These are phyloP conservation scores for Drosophila aldrichi DNA, from an alignment of 2,888 invertebrate species.

Conservation along the genomic window DNA sequence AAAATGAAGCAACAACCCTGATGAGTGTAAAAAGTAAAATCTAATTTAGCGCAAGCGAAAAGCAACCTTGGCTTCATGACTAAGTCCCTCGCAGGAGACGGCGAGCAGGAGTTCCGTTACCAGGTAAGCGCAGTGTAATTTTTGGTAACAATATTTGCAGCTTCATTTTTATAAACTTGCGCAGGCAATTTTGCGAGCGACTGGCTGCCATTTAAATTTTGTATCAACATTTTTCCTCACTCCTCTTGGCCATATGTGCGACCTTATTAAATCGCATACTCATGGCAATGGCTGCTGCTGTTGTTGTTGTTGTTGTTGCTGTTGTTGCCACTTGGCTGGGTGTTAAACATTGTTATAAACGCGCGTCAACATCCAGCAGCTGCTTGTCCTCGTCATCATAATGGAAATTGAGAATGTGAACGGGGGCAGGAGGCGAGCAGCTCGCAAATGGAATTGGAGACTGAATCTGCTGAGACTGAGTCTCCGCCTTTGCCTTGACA, in stretches of 20 bases:
- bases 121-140: constrained; percentile 48
- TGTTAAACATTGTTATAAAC: constrained; percentile 67
- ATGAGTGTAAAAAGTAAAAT: constrained; percentile 65
- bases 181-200: constrained; percentile 47
- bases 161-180: constrained; percentile 77
- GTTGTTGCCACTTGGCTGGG: constrained; percentile 34
- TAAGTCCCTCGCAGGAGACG: constrained; percentile 19
- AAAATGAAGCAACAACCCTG: constrained; percentile 72
- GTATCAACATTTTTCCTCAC: constrained; percentile 16
- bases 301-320: constrained; percentile 21
- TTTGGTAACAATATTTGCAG: constrained; percentile 68
- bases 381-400: constrained; percentile 60
- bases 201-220: constrained; percentile 47
- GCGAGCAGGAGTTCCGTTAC: neutral
- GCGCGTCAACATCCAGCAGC: constrained; percentile 59
- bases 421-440: neutral
- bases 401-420: constrained; percentile 51
- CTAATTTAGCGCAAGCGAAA: constrained; percentile 72
- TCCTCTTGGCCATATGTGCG: constrained; percentile 59
- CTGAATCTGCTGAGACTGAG: constrained; percentile 5
- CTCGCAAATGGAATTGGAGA: constrained; percentile 22
- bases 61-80: constrained; percentile 26
- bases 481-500: constrained; percentile 41
- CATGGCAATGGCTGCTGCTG: constrained; percentile 27
- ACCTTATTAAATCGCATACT: constrained; percentile 59